Evolutionary conservation across 2,888 invertebrate species (phyloP).

Genomic region (Cerastoderma edule): DNA sequence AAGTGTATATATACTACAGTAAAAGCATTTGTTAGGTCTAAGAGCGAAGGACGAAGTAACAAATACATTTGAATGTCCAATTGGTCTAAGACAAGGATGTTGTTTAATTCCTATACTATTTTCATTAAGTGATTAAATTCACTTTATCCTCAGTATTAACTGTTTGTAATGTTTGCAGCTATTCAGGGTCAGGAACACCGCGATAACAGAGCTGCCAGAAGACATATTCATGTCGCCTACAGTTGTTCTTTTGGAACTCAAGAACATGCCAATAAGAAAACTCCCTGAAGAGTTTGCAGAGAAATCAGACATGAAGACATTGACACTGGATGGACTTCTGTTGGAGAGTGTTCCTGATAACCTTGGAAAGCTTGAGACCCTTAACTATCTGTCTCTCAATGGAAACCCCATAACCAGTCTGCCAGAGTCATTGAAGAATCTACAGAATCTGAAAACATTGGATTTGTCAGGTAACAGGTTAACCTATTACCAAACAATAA

Average conservation of each 20-base stretch:
- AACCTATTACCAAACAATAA: background rate
- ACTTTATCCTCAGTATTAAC: no score
- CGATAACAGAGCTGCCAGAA: slow-evolving; percentile 61
- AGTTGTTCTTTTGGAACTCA: slow-evolving; percentile 47
- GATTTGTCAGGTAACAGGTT: slow-evolving; percentile 66
- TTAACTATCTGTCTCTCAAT: slow-evolving; percentile 70
- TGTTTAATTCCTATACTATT: no score
- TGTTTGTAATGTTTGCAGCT: no score
- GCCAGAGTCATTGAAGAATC: slow-evolving; percentile 70
- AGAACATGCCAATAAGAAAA: slow-evolving; percentile 60
- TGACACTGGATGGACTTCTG: slow-evolving; percentile 71
- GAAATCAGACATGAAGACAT: slow-evolving; percentile 60
- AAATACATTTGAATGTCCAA: no score
- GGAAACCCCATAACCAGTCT: slow-evolving; percentile 74
- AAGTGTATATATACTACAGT: no score
- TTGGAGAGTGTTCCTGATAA: slow-evolving; percentile 69
- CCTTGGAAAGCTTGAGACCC: slow-evolving; percentile 65
- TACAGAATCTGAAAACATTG: slow-evolving; percentile 69
- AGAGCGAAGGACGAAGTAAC: no score
- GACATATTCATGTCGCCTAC: slow-evolving; percentile 64
- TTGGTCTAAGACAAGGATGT: no score
- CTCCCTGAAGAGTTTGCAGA: slow-evolving; percentile 66
- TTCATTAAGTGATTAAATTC: no score
- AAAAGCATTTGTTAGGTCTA: no score
- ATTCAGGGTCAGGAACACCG: slow-evolving; percentile 61